Conservation (phyloP, 2,797 vertebrate species). For the Enteromius treurensis region DNA sequence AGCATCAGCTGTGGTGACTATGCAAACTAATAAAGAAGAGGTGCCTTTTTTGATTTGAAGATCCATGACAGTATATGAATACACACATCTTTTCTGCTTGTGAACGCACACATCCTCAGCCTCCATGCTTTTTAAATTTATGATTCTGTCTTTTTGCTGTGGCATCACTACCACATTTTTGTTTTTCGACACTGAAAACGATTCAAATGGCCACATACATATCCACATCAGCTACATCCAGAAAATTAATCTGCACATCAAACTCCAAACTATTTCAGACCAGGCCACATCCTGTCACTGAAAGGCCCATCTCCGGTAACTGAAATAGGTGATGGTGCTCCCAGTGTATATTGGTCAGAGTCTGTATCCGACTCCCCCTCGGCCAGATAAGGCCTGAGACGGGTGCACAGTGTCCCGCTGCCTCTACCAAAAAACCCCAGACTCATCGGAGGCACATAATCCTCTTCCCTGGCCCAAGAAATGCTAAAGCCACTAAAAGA, state of each 20-base stretch:
- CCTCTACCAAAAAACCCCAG: constrained; percentile 66
- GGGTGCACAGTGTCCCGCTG: constrained; percentile 75
- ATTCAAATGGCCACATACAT: not conserved
- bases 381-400: constrained; percentile 92
- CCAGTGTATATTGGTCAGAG: constrained; percentile 86
- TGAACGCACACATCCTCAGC: constrained; percentile 22
- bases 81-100: constrained; percentile 13
- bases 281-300: constrained; percentile 87
- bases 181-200: not conserved
- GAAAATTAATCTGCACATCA: not conserved
- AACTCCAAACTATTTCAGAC: constrained; percentile 74
- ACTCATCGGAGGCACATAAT: constrained; percentile 70
- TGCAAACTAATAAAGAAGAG: constrained; percentile 40
- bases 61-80: constrained; percentile 51
- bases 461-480: constrained; percentile 92
- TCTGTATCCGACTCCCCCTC: constrained; percentile 98
- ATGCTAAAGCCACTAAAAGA: constrained; percentile 99
- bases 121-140: not conserved
- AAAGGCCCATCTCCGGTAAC: constrained; percentile 86
- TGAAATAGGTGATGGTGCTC: constrained; percentile 90
- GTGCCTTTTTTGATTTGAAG: constrained; percentile 21
- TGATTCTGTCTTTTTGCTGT: not conserved
- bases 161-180: not conserved
- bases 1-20: constrained; percentile 47
- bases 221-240: constrained; percentile 25